Evolutionary conservation across 2,797 vertebrate species (phyloP).

Genomic region (Lepidocolaptes lacrymiger): DNA sequence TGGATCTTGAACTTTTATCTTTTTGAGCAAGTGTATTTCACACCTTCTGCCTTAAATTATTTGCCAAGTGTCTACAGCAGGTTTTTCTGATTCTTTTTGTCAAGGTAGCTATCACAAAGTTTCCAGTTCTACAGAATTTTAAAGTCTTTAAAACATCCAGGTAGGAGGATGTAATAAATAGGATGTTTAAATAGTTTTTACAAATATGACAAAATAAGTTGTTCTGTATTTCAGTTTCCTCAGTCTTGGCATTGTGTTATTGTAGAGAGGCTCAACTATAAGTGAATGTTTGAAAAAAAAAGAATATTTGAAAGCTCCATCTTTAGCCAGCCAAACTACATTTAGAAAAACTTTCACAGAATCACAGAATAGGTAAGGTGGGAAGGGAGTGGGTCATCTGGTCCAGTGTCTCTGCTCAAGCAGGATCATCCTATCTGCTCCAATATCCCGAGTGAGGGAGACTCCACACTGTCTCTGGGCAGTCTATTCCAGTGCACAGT

Average conservation of each 20-base stretch:
- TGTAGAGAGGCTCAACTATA: not conserved
- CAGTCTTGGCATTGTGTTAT: not conserved
- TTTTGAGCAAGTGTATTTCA: not conserved
- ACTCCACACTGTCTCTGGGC: not conserved
- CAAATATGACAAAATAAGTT: not conserved
- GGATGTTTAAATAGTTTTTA: not conserved
- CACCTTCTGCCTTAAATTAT: not conserved
- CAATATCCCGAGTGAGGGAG: not conserved
- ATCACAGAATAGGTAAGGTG: not conserved
- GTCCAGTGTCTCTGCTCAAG: not conserved
- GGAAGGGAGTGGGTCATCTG: not conserved
- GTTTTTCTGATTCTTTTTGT: not conserved
- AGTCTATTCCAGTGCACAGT: not conserved
- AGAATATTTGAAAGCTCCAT: not conserved
- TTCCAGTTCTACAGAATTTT: not conserved
- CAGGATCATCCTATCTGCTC: not conserved
- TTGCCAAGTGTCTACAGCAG: not conserved
- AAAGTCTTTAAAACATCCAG: not conserved
- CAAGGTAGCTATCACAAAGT: not conserved
- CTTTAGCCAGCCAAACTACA: not conserved
- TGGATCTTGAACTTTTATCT: not conserved
- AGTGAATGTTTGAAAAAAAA: not conserved
- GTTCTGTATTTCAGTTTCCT: not conserved
- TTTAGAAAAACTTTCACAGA: not conserved
- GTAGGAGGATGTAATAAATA: not conserved